Conservation (phyloP, 2,797 vertebrate genomes). For the Characodon lateralis region DNA sequence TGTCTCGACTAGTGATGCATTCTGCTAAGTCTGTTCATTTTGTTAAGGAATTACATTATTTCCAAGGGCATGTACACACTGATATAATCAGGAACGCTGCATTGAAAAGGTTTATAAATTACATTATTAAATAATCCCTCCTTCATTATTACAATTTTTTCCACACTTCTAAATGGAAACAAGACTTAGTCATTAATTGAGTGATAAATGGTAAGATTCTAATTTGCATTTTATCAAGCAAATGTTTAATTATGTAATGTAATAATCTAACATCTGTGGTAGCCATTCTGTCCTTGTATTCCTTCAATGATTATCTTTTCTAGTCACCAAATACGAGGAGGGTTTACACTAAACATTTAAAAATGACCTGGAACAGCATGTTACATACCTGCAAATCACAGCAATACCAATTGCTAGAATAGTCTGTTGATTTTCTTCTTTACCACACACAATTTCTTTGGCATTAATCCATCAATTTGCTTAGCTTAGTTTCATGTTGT, state of each 20-base stretch:
- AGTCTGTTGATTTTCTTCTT: neutral
- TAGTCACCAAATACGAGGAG: neutral
- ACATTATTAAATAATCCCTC: slow-evolving; percentile 44
- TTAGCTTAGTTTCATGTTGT: neutral
- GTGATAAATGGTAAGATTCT: slow-evolving; percentile 28
- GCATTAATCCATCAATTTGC: neutral
- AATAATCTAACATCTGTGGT: neutral
- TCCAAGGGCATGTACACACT: slow-evolving; percentile 51
- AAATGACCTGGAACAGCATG: neutral
- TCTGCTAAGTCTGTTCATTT: slow-evolving; percentile 33
- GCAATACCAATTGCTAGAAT: neutral
- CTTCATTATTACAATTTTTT: slow-evolving; percentile 43
- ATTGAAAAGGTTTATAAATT: slow-evolving; percentile 59
- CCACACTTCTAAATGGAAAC: slow-evolving; percentile 19
- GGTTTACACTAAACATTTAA: slow-evolving; percentile 1
- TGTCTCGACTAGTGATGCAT: slow-evolving; percentile 33
- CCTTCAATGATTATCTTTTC: slow-evolving; percentile 3
- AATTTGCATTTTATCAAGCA: slow-evolving; percentile 34
- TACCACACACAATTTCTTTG: neutral
- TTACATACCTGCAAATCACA: neutral
- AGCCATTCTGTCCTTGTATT: slow-evolving; percentile 2
- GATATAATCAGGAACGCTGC: slow-evolving; percentile 53
- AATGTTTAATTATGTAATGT: neutral
- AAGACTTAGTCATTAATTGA: slow-evolving; percentile 33
- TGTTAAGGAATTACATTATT: slow-evolving; percentile 40